phyloP scores from a whole-genome alignment of 2,888 invertebrate species.

The Temnothorax unifasciatus region DNA sequence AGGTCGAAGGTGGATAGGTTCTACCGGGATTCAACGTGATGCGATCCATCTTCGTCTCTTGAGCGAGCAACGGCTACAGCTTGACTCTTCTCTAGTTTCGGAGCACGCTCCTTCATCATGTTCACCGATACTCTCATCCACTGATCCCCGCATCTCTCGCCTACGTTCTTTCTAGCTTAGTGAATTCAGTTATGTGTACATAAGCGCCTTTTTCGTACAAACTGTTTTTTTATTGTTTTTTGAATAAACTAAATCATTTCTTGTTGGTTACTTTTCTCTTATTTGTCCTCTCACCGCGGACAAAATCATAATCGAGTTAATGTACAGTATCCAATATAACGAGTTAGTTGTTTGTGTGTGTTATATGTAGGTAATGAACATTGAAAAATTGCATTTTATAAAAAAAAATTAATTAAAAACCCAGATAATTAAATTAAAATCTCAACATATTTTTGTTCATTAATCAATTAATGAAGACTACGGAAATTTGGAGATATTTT shows the following conservation, averaged over 20 bases:
- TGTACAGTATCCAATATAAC: background rate
- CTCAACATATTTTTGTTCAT: background rate
- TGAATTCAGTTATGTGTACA: slow-evolving; percentile 31
- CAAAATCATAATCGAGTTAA: slow-evolving; percentile 63
- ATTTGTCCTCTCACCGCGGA: slow-evolving; percentile 43
- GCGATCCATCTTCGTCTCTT: slow-evolving; percentile 81
- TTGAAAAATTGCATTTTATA: background rate
- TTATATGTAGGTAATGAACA: background rate
- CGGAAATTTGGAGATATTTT: slow-evolving; percentile 17
- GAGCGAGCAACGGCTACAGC: slow-evolving; percentile 69
- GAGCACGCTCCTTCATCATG: slow-evolving; percentile 76
- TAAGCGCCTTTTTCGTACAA: slow-evolving; percentile 16
- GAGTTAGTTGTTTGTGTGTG: background rate
- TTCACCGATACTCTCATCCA: slow-evolving; percentile 73
- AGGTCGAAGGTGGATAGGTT: slow-evolving; percentile 76
- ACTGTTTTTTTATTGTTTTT: slow-evolving; percentile 21
- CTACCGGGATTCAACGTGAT: slow-evolving; percentile 78
- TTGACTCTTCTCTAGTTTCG: slow-evolving; percentile 63
- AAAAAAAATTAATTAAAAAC: background rate
- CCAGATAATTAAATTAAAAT: slow-evolving; percentile 12
- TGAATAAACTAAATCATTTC: slow-evolving; percentile 25
- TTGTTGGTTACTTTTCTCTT: slow-evolving; percentile 37
- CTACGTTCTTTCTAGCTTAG: slow-evolving; percentile 40
- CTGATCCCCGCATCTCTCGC: slow-evolving; percentile 53
- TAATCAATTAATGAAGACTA: background rate